Evolutionary conservation across 2,113 vertebrate species (phyloP).

Genomic region (Mola mola): DNA sequence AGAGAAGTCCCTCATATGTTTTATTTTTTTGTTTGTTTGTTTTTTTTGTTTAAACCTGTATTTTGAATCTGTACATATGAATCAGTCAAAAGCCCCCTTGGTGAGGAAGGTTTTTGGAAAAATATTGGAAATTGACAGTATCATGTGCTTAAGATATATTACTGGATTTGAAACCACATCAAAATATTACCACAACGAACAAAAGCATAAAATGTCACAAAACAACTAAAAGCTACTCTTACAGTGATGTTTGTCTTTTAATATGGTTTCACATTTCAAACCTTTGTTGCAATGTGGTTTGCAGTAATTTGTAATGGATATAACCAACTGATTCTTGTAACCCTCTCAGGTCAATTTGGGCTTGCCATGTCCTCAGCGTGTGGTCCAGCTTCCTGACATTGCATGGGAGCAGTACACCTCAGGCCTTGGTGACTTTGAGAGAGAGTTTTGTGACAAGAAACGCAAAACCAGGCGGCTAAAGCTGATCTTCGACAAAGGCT

Average conservation of each 20-base stretch:
- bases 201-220: not conserved
- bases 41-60: too few species aligned
- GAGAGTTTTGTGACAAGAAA: slow-evolving; percentile 94
- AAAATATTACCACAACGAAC: not conserved
- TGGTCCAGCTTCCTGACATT: slow-evolving; percentile 95
- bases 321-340: not conserved
- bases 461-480: slow-evolving; percentile 92
- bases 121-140: too few species aligned
- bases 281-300: not conserved
- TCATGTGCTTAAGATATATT: too few species aligned
- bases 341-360: slow-evolving; percentile 87
- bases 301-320: not conserved
- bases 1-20: too few species aligned
- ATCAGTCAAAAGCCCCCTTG: too few species aligned
- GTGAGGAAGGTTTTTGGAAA: too few species aligned
- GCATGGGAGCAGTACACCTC: slow-evolving; percentile 98
- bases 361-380: slow-evolving; percentile 93
- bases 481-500: slow-evolving; percentile 97
- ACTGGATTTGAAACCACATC: not conserved
- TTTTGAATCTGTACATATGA: too few species aligned
- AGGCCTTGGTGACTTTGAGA: slow-evolving; percentile 94
- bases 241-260: not conserved
- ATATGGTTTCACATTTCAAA: not conserved
- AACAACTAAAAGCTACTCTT: not conserved
- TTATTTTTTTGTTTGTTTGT: too few species aligned